Evolutionary conservation across 1,140 invertebrate genomes (phyloP).

Genomic region (Chironomus tepperi): DNA sequence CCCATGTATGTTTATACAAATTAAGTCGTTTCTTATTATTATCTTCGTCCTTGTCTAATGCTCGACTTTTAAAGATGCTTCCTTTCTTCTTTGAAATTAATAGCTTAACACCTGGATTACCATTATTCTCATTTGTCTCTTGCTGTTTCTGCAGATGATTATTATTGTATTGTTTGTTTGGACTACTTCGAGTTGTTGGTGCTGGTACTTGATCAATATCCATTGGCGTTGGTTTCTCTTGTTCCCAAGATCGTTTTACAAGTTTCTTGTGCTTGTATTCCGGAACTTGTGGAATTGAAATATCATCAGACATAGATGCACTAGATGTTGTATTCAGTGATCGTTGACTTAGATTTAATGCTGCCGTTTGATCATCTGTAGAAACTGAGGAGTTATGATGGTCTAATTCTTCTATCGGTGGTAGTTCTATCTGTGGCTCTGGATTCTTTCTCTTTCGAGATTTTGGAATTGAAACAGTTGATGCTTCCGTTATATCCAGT

Average conservation of each 20-base stretch:
- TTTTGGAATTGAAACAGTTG: not conserved
- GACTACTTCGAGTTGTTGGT: not conserved
- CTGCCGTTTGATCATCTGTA: constrained; percentile 27
- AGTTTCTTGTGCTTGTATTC: constrained; percentile 15
- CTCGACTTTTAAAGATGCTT: constrained; percentile 81
- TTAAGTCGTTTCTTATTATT: constrained; percentile 58
- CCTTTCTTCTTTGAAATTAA: constrained; percentile 69
- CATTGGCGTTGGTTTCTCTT: not conserved
- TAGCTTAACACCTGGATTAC: constrained; percentile 50
- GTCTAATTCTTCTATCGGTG: not conserved
- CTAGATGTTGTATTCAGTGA: not conserved
- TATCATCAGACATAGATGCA: not conserved
- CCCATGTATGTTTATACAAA: constrained; percentile 81
- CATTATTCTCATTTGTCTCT: constrained; percentile 10
- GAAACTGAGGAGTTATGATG: constrained; percentile 28
- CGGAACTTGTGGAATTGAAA: not conserved
- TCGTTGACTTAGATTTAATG: constrained; percentile 17
- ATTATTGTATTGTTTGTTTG: constrained; percentile 1
- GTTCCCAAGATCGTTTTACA: constrained; percentile 17
- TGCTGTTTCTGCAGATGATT: not conserved
- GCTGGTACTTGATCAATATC: not conserved
- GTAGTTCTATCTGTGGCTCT: not conserved
- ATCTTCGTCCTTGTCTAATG: constrained; percentile 54
- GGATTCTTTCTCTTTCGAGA: not conserved
- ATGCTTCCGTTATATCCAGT: constrained; percentile 27